A percentile compares a stretch with the other conserved stretches of the same genome.
Evolutionary conservation across 2,888 invertebrate genomes (phyloP).

Genomic region (Oligia strigilis): DNA sequence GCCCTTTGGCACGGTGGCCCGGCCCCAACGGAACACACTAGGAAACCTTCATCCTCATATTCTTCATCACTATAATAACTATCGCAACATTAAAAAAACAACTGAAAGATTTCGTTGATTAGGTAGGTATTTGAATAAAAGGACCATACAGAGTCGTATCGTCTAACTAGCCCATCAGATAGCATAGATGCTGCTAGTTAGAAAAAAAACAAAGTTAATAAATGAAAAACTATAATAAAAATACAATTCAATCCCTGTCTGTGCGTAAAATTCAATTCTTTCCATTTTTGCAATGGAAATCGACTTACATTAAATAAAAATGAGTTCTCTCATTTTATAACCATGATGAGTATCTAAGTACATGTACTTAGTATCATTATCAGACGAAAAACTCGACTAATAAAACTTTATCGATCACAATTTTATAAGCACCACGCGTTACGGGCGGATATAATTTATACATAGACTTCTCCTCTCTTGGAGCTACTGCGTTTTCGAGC

Average conservation of each 20-base stretch:
- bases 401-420: slow-evolving; percentile 67
- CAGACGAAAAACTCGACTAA: slow-evolving; percentile 57
- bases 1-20: too few species aligned
- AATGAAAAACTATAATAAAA: slow-evolving; percentile 73
- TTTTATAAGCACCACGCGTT: slow-evolving; percentile 69
- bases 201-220: slow-evolving; percentile 47
- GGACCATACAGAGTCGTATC: too few species aligned
- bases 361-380: slow-evolving; percentile 49
- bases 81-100: too few species aligned
- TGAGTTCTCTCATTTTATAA: slow-evolving; percentile 64
- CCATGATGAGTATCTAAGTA: slow-evolving; percentile 55
- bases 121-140: background rate
- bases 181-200: background rate
- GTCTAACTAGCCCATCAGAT: too few species aligned
- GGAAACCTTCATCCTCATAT: background rate
- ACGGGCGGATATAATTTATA: slow-evolving; percentile 70
- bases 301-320: slow-evolving; percentile 66
- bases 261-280: slow-evolving; percentile 77
- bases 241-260: slow-evolving; percentile 86
- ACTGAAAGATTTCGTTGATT: background rate
- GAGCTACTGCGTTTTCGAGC: slow-evolving; percentile 79
- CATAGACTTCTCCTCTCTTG: slow-evolving; percentile 87
- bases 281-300: slow-evolving; percentile 64
- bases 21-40: background rate
- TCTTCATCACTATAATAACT: background rate